Percentiles rank a stretch among this genome's conserved stretches.
Evolutionary conservation across 2,797 vertebrate genomes (phyloP).

Genomic region (Cyclura pinguis): DNA sequence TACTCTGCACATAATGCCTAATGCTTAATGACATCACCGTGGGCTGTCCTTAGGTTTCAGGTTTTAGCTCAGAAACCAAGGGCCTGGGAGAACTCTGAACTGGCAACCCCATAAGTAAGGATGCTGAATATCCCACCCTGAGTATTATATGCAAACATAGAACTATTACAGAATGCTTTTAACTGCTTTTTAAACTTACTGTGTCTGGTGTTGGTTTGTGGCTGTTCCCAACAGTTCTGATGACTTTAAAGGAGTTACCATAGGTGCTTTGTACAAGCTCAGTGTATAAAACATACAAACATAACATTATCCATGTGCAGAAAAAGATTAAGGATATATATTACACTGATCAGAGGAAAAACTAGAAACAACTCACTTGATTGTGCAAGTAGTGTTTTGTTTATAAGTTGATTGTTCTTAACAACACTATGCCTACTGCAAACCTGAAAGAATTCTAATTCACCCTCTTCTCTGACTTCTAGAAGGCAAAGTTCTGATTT

Average conservation of each 20-base stretch:
- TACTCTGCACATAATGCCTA: too few relatives aligned
- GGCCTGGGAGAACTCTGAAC: too few relatives aligned
- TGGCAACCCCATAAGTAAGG: too few relatives aligned
- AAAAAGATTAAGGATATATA: constrained; percentile 22
- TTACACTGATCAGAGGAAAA: constrained; percentile 30
- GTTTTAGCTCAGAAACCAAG: too few relatives aligned
- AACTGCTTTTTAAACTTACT: background rate
- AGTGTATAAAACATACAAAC: background rate
- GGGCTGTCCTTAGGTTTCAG: too few relatives aligned
- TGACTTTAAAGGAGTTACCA: constrained; percentile 21
- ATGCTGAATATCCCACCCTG: background rate
- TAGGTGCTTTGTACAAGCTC: constrained; percentile 6
- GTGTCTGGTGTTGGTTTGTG: background rate
- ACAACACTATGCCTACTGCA: background rate
- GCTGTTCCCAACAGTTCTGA: background rate
- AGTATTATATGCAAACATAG: background rate
- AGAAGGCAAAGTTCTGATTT: constrained; percentile 38
- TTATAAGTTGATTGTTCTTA: background rate
- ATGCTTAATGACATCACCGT: too few relatives aligned
- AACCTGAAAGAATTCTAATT: constrained; percentile 14
- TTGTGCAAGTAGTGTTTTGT: constrained; percentile 25
- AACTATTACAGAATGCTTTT: constrained; percentile 32
- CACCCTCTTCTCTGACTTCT: background rate
- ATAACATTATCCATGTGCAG: constrained; percentile 22
- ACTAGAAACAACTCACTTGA: constrained; percentile 25